Base-by-base conservation (phyloP, 2,888 invertebrate species). In the Malachius bipustulatus region DNA sequence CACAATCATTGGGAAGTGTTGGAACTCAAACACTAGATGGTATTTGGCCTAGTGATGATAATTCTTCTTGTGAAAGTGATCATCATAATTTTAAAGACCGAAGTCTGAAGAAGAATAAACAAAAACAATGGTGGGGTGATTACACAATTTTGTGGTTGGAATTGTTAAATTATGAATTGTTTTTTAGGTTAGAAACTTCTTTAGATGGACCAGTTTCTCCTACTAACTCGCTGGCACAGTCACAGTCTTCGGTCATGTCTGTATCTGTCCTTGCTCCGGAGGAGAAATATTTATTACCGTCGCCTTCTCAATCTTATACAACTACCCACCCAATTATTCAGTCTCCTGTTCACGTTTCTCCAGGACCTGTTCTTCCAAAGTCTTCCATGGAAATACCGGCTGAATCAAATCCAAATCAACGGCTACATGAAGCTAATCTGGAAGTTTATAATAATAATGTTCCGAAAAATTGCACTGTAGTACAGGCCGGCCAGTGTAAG, bases 401-500 rank as follows among this genome's bases (percentile, higher is more conserved):
- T 1, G 64, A 64, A 47, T 60, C 62, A 2, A 56, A 60, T 43
- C 62, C 60, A 3, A 55, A 56, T n/a, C 53, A 55, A 6, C 47
- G 55, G 32, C 46, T 55, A 30, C 50, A 55, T 13, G 55, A 58
- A 28, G 47, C 51, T 4, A 60, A 60, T 42, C 43, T 60, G 19
- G 61, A 63, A 42, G 43, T 62, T 28, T 60, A 61, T 38, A 57
- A 56, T 33, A 55, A 71, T 47, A 84, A 83, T 50, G 82, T 84
- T 4, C 82, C 85, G 0, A 81, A 81, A 55, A 85, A 83, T 56
- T 73, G 85, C 55, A 88, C 84, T 1, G 72, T 90, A 0, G 83
- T 90, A 16, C 83, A 87, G 54, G 82, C 84, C 44, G 89, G 88
- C 19, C 85, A 83, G 50, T 88, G 83, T 66, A 87, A 87, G 59